Evolutionary conservation across 2,888 invertebrate species (phyloP), one percentile per base, ranked within the genome.

Genomic region (Caradrina clavipalpis): DNA sequence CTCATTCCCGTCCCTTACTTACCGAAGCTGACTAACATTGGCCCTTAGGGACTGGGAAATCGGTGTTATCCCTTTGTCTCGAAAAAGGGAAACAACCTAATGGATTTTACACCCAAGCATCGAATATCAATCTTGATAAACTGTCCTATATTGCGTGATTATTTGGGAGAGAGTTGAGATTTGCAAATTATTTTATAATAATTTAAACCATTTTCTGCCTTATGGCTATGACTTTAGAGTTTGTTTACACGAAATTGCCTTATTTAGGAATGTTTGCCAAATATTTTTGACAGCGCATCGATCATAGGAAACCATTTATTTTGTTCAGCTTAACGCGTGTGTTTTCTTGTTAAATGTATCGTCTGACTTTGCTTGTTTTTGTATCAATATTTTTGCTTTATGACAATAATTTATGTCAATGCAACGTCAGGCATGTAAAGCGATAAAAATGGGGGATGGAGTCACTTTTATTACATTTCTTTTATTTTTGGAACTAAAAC

Each of bases 261-360:
- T 39, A 17, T 47, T 66, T 13, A 39, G 22, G 15, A 19, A 51
- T 53, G 26, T 81, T 72, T 56, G 61, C 57, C 61, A 68, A 65
- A 64, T 78, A 81, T 62, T 62, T 67, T 62, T 68, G 72, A 72
- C 64, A 67, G 55, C 50, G 13, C 72, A 72, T 81, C 78, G 50
- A 77, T 81, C 78, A 81, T 51, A 21, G 49, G 55, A 50, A 59
- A 59, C 67, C 67, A 68, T 68, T 76, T 77, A 71, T 76, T 78
- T 71, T 68, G 58, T 47, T 64, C 57, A 64, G 66, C 26, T 70
- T 63, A 63, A 42, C 22, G 49, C 17, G 61, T 21, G 47, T 51
- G 11, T 59, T 76, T 76, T n/a, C n/a, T 54, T 62, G 64, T 76
- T 73, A 45, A 50, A 58, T 21, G 26, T 80, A 60, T 68, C 53